Conservation (phyloP, 2,797 vertebrate genomes). For the Lophotriccus pileatus region DNA sequence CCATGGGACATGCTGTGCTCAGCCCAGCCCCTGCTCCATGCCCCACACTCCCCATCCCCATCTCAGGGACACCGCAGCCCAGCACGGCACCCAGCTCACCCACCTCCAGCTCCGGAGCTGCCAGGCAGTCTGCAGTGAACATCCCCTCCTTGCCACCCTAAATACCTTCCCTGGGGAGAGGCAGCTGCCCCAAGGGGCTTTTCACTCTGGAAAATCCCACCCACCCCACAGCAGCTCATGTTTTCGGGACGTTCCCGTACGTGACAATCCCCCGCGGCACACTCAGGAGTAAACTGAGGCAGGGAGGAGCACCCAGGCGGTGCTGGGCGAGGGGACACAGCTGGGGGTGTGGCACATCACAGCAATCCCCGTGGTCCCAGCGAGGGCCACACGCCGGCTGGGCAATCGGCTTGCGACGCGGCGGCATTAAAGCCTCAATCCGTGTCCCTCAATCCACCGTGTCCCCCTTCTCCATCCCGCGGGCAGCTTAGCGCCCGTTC, state of each 20-base stretch:
- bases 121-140: fast-evolving
- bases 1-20: fast-evolving
- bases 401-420: background rate
- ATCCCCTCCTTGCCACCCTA: background rate
- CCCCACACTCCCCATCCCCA: background rate
- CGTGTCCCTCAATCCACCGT: background rate
- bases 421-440: background rate
- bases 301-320: background rate
- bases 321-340: background rate
- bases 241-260: background rate
- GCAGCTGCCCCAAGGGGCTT: background rate
- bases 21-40: background rate
- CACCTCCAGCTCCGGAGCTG: background rate
- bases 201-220: slow-evolving; percentile 42
- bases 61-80: background rate
- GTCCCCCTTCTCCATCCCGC: background rate
- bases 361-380: background rate
- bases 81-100: background rate
- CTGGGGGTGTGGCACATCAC: background rate
- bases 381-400: background rate
- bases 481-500: slow-evolving; percentile 30
- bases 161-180: background rate
- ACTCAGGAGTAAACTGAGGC: background rate
- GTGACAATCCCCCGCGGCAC: fast-evolving
- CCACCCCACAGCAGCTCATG: background rate